Percentiles rank a stretch among this genome's conserved stretches.
Evolutionary conservation across 2,113 vertebrate species (phyloP).

Genomic region (Pagrus major): DNA sequence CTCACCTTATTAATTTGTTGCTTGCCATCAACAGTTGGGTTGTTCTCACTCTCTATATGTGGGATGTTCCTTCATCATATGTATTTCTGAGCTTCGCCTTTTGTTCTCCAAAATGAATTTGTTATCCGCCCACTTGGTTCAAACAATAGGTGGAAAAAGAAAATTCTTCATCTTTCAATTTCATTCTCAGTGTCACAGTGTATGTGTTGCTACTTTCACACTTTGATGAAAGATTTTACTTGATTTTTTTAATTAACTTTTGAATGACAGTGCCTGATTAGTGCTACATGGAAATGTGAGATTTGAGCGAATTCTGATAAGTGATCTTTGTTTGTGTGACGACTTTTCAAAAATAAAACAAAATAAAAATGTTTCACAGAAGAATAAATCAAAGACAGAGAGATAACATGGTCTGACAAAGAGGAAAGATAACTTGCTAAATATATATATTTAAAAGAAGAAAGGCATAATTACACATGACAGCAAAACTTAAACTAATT

Average conservation of each 20-base stretch:
- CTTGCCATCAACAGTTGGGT: conserved; percentile 11
- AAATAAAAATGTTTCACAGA: not conserved
- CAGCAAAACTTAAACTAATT: conserved; percentile 15
- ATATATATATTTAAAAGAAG: not conserved
- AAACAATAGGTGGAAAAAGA: conserved; percentile 8
- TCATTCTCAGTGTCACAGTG: not conserved
- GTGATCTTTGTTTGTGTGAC: not conserved
- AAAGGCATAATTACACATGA: not conserved
- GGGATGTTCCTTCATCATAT: not conserved
- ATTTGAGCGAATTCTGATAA: not conserved
- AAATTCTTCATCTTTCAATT: conserved; percentile 2
- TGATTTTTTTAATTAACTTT: conserved; percentile 10
- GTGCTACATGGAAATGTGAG: not conserved
- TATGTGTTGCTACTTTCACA: not conserved
- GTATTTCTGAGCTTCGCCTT: not conserved
- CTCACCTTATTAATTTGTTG: conserved; percentile 21
- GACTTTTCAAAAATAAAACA: not conserved
- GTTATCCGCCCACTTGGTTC: conserved; percentile 16
- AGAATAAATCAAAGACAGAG: not conserved
- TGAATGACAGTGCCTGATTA: conserved; percentile 3
- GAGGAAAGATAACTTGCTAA: not conserved
- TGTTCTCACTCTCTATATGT: conserved; percentile 10
- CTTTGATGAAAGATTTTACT: conserved; percentile 2
- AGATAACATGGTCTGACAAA: not conserved
- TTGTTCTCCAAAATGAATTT: conserved; percentile 26